Evolutionary conservation across 2,797 vertebrate genomes (phyloP).

Genomic region (Pantherophis vulpinus): DNA sequence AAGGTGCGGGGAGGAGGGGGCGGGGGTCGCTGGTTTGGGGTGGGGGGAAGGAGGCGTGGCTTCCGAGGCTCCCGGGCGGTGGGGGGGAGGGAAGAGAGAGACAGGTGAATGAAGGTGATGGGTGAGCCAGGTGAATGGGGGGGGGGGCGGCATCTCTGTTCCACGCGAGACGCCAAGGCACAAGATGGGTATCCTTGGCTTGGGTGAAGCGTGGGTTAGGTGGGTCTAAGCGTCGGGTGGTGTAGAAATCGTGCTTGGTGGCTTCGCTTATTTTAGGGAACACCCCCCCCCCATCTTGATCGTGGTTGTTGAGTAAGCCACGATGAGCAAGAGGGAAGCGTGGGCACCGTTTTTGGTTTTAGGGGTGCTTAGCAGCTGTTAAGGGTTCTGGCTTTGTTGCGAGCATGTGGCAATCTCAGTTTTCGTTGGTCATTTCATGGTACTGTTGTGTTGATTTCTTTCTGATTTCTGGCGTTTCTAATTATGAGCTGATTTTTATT

Average conservation of each 20-base stretch:
- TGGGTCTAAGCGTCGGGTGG: not conserved
- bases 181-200: not conserved
- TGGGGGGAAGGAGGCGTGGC: not conserved
- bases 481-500: not conserved
- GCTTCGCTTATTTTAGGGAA: not conserved
- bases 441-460: not conserved
- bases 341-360: not conserved
- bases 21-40: not conserved
- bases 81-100: not conserved
- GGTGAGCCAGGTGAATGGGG: not conserved
- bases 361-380: not conserved
- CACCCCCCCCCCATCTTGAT: not conserved
- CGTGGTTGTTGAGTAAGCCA: not conserved
- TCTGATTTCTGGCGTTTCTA: not conserved
- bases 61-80: too few species aligned
- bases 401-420: not conserved
- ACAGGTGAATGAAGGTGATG: not conserved
- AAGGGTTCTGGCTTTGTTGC: not conserved
- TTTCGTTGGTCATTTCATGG: not conserved
- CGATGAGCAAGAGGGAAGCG: not conserved
- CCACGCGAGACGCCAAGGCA: not conserved
- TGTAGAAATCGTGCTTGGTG: not conserved
- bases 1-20: conserved; percentile 73
- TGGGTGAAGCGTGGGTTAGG: not conserved
- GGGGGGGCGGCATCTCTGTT: not conserved